Percentiles rank a stretch among this genome's conserved stretches.
These are phyloP conservation scores for Sphaeramia orbicularis DNA, from an alignment of 2,797 vertebrate species.

Conservation along the genomic window DNA sequence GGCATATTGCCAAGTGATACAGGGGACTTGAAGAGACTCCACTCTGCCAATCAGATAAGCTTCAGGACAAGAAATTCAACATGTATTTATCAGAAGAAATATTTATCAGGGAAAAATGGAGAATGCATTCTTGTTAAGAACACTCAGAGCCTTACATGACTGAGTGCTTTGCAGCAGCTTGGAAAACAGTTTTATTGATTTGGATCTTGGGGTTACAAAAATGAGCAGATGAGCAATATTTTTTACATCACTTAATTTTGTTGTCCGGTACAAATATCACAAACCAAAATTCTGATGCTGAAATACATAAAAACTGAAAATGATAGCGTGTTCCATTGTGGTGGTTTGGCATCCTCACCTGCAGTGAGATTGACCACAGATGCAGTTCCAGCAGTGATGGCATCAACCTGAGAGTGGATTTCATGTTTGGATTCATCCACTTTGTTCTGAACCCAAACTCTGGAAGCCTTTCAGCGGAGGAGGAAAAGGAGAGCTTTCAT, in stretches of 20 bases:
- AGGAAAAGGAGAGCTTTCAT: conserved; percentile 66
- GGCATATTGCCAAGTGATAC: conserved; percentile 56
- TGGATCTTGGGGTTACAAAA: conserved; percentile 1
- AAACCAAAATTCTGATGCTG: conserved; percentile 9
- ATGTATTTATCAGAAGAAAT: conserved; percentile 58
- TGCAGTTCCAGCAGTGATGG: conserved; percentile 98
- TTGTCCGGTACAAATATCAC: neutral
- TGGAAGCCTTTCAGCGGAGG: conserved; percentile 90
- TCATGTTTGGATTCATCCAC: conserved; percentile 99
- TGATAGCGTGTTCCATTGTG: neutral
- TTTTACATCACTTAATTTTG: conserved; percentile 18
- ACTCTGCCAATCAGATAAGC: conserved; percentile 47
- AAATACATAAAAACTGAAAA: conserved; percentile 31
- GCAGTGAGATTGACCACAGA: conserved; percentile 99
- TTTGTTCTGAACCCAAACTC: conserved; percentile 99
- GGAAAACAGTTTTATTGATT: conserved; percentile 39
- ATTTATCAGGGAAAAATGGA: conserved; percentile 53
- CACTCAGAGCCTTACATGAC: conserved; percentile 7
- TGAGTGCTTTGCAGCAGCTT: conserved; percentile 19
- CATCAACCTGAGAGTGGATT: conserved; percentile 99
- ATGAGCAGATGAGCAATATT: conserved; percentile 8
- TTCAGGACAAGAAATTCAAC: conserved; percentile 61
- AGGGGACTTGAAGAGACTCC: conserved; percentile 32
- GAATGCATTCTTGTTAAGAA: conserved; percentile 31
- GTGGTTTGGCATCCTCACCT: conserved; percentile 82